Evolutionary conservation across 2,888 invertebrate genomes (phyloP).

Genomic region (Lithophane semibrunnea): DNA sequence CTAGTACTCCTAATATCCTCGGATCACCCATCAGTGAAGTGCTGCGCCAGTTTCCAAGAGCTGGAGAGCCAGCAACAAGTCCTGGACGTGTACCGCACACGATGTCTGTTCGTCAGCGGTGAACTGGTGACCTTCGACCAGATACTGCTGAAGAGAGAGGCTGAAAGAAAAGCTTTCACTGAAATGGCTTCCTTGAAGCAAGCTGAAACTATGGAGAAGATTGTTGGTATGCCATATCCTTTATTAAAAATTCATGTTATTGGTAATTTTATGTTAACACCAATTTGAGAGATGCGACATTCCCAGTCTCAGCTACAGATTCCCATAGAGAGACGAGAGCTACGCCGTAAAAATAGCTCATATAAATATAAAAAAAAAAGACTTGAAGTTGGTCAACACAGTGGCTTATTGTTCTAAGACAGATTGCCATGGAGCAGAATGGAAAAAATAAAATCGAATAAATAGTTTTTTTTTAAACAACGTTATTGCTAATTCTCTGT

Average conservation of each 20-base stretch:
- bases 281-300: too few relatives aligned
- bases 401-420: too few relatives aligned
- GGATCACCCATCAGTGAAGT: conserved; percentile 89
- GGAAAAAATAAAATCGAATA: too few relatives aligned
- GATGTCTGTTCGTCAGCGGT: conserved; percentile 88
- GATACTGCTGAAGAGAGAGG: conserved; percentile 86
- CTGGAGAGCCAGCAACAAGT: conserved; percentile 87
- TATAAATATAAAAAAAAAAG: too few relatives aligned
- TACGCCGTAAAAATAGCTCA: too few relatives aligned
- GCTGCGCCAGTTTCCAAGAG: conserved; percentile 88
- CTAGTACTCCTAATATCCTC: conserved; percentile 88
- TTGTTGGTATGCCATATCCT: conserved; percentile 74
- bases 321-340: too few relatives aligned
- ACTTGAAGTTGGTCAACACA: too few relatives aligned
- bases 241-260: not conserved
- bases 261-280: not conserved
- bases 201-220: conserved; percentile 88
- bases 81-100: conserved; percentile 87
- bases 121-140: conserved; percentile 87
- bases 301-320: too few relatives aligned
- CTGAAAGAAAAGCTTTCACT: conserved; percentile 86
- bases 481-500: not conserved
- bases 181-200: conserved; percentile 89
- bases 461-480: not conserved
- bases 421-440: too few relatives aligned